These are phyloP conservation scores for Tachysurus fulvidraco DNA, from an alignment of 2,113 vertebrate genomes.

Conservation along the genomic window DNA sequence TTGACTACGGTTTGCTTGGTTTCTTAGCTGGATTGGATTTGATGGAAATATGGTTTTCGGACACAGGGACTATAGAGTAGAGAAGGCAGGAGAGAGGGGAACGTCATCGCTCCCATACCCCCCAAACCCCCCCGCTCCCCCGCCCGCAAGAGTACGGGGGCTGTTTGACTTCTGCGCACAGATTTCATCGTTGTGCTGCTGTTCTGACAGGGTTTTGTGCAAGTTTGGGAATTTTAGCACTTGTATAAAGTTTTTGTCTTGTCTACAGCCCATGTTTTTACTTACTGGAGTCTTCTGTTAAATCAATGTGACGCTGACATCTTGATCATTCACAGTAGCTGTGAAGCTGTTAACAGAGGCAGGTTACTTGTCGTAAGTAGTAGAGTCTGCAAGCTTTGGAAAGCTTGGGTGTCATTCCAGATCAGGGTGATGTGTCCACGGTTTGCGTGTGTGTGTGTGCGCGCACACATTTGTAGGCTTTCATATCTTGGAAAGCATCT, in stretches of 20 bases:
- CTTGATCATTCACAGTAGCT: neutral
- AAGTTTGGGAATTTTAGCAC: neutral
- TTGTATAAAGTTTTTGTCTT: neutral
- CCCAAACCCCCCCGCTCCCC: too few relatives aligned
- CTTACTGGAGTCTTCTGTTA: neutral
- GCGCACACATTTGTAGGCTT: too few relatives aligned
- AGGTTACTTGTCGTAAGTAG: neutral
- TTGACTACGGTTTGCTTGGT: neutral
- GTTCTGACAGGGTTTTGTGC: neutral
- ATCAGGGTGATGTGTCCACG: neutral
- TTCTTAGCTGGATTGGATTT: neutral
- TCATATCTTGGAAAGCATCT: neutral
- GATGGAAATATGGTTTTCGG: neutral
- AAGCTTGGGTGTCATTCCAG: slow-evolving; percentile 7
- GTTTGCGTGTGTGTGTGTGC: slow-evolving; percentile 5
- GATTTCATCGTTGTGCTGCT: too few relatives aligned
- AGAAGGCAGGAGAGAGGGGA: neutral
- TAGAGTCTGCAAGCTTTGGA: neutral
- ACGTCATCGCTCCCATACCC: neutral
- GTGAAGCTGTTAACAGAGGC: neutral
- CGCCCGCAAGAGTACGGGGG: too few relatives aligned
- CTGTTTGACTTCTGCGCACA: too few relatives aligned
- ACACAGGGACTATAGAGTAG: neutral
- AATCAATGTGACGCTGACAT: slow-evolving; percentile 5
- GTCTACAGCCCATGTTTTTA: neutral